These are phyloP conservation scores for Copidosoma floridanum DNA, from an alignment of 1,140 invertebrate species.

Conservation along the genomic window DNA sequence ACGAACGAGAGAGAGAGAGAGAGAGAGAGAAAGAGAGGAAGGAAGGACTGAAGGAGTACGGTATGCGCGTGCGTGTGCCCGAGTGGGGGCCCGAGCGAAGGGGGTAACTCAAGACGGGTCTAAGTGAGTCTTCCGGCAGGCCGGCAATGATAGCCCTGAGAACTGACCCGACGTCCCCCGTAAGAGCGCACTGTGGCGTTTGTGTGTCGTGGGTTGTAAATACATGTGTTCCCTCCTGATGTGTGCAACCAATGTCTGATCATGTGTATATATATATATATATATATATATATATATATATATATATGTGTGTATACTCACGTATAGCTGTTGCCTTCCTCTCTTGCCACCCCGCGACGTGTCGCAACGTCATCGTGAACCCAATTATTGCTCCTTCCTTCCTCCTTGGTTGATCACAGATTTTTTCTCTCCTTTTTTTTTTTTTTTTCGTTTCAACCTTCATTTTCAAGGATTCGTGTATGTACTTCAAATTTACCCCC, in stretches of 20 bases:
- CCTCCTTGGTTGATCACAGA: too few relatives aligned
- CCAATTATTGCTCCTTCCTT: conserved; percentile 12
- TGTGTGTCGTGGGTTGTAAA: too few relatives aligned
- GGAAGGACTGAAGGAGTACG: not conserved
- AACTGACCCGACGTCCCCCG: conserved; percentile 52
- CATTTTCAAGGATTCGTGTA: too few relatives aligned
- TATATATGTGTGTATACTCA: too few relatives aligned
- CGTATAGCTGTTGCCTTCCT: not conserved
- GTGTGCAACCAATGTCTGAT: too few relatives aligned
- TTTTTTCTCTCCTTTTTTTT: too few relatives aligned
- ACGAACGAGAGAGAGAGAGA: conserved; percentile 18
- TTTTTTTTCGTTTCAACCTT: too few relatives aligned
- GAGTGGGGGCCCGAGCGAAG: conserved; percentile 36
- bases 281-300: too few relatives aligned
- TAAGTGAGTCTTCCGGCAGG: conserved; percentile 58
- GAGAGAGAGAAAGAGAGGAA: conserved; percentile 27
- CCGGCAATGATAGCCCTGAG: conserved; percentile 58
- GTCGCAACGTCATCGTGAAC: conserved; percentile 36
- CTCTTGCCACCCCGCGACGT: conserved; percentile 11
- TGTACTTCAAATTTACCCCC: too few relatives aligned
- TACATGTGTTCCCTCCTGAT: too few relatives aligned
- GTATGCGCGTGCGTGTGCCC: too few relatives aligned
- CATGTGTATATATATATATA: too few relatives aligned
- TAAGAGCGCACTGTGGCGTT: not conserved
- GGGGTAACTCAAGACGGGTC: conserved; percentile 58